These are phyloP conservation scores for Pantherophis vulpinus DNA, from an alignment of 2,797 vertebrate species.

Conservation along the genomic window DNA sequence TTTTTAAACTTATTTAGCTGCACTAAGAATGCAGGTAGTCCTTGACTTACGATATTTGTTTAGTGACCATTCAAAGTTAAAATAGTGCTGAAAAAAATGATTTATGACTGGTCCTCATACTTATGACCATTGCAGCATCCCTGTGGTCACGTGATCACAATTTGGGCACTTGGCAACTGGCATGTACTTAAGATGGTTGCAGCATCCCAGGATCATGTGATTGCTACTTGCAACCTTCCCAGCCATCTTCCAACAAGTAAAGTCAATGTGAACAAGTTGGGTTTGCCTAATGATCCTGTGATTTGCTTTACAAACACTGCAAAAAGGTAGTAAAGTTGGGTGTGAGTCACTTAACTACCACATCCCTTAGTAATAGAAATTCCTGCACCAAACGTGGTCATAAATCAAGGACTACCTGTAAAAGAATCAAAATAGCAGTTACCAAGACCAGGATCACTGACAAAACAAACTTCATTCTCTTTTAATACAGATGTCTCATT, in stretches of 20 bases:
- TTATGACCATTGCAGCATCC: not conserved
- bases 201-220: not conserved
- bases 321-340: not conserved
- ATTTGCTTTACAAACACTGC: not conserved
- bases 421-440: not conserved
- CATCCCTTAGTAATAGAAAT: not conserved
- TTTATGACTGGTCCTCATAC: not conserved
- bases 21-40: not conserved
- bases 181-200: not conserved
- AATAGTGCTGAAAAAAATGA: not conserved
- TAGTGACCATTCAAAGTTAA: not conserved
- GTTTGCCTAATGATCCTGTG: not conserved
- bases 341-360: not conserved
- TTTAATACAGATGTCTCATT: not conserved
- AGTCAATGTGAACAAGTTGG: not conserved
- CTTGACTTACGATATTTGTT: not conserved
- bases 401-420: not conserved
- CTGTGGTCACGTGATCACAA: not conserved
- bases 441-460: not conserved
- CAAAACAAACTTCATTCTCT: not conserved
- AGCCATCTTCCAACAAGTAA: not conserved
- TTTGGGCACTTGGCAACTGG: not conserved
- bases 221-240: not conserved
- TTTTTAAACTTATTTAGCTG: not conserved
- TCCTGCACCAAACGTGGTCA: not conserved